Percentiles rank a stretch among this genome's conserved stretches.
phyloP scores from a whole-genome alignment of 2,888 invertebrate genomes.

The Drosophila birchii region DNA sequence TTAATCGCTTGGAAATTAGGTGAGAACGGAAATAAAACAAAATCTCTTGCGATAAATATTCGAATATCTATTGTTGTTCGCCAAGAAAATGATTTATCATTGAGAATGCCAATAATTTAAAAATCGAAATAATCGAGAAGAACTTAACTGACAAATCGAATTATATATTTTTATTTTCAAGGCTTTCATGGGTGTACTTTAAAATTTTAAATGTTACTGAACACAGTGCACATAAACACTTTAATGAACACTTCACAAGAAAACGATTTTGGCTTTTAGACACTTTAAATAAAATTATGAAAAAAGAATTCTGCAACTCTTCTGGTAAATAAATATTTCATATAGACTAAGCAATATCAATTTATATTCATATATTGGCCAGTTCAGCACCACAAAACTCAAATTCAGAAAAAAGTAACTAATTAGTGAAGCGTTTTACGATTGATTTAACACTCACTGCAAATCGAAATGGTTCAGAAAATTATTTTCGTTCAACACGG shows the following conservation, averaged over 20 bases:
- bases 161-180: too few species aligned
- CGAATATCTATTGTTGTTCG: slow-evolving; percentile 11
- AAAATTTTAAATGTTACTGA: not conserved
- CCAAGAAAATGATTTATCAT: slow-evolving; percentile 14
- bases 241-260: slow-evolving; percentile 22
- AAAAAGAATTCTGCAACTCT: slow-evolving; percentile 4
- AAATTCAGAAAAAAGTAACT: not conserved
- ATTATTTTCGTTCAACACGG: slow-evolving; percentile 42
- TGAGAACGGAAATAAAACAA: slow-evolving; percentile 8
- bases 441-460: slow-evolving; percentile 21
- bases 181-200: not conserved
- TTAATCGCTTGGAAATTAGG: slow-evolving; percentile 65
- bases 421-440: slow-evolving; percentile 6
- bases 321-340: slow-evolving; percentile 3
- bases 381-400: not conserved
- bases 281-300: slow-evolving; percentile 20
- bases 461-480: slow-evolving; percentile 11
- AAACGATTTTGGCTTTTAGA: not conserved
- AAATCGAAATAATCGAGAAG: not conserved
- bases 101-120: not conserved
- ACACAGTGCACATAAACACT: not conserved
- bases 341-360: slow-evolving; percentile 2
- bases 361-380: not conserved
- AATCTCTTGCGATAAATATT: slow-evolving; percentile 10
- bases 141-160: too few species aligned